Percentiles rank a stretch among this genome's conserved stretches.
Conservation (phyloP, 2,797 vertebrate genomes). For the Heliangelus exortis region DNA sequence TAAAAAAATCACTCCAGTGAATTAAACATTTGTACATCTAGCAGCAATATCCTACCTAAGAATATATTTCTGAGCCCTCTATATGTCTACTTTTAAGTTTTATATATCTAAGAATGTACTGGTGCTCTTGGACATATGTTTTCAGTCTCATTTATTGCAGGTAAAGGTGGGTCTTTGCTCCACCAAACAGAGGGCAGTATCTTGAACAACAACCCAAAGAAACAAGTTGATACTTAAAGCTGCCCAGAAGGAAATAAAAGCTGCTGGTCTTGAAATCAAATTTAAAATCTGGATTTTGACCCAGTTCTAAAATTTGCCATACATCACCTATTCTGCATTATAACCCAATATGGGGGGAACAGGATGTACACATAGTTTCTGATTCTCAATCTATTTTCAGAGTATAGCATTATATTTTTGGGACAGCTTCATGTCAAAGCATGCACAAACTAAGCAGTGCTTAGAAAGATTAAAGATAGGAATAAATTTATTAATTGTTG, state of each 20-base stretch:
- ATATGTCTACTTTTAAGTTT: background rate
- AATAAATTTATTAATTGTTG: background rate
- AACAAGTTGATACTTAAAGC: background rate
- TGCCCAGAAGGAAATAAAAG: background rate
- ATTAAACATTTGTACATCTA: background rate
- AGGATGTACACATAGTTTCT: background rate
- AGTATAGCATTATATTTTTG: background rate
- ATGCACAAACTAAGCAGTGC: background rate
- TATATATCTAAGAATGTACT: background rate
- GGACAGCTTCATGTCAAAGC: background rate
- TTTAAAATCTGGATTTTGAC: background rate
- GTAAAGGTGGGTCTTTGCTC: background rate
- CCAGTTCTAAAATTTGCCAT: background rate
- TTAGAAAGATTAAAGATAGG: background rate
- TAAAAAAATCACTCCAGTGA: background rate
- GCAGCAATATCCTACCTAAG: background rate
- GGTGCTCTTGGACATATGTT: rapidly evolving
- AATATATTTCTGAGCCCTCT: background rate
- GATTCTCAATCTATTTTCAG: background rate
- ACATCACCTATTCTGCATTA: background rate
- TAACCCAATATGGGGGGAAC: background rate
- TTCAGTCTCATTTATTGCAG: background rate
- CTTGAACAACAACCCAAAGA: background rate
- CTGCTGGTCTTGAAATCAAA: background rate
- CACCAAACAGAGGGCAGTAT: background rate